phyloP scores from a whole-genome alignment of 2,797 vertebrate species.

The Melanotaenia nigrans region DNA sequence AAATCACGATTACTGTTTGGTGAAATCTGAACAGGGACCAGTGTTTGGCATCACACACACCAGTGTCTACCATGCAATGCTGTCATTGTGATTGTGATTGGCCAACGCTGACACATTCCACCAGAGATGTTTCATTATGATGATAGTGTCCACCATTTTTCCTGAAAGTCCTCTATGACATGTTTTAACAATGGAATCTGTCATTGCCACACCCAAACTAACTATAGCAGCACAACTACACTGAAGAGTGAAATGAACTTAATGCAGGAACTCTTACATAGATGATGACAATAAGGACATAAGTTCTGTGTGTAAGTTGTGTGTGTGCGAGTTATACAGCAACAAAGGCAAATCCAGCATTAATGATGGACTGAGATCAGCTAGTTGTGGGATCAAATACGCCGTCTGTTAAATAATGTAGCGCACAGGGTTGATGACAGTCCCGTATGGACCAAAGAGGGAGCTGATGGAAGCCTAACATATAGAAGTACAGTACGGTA shows the following conservation, averaged over 20 bases:
- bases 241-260: conserved; percentile 61
- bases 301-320: conserved; percentile 41
- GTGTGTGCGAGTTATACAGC: conserved; percentile 33
- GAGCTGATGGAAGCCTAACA: conserved; percentile 54
- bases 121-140: no score
- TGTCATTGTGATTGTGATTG: no score
- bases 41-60: no score
- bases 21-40: no score
- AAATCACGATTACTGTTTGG: no score
- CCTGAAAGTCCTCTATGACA: conserved; percentile 20
- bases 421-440: conserved; percentile 57
- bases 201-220: conserved; percentile 5
- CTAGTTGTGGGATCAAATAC: conserved; percentile 77
- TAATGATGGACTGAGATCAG: conserved; percentile 76
- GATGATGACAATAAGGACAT: conserved; percentile 59
- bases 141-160: no score
- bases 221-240: conserved; percentile 62
- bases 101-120: no score
- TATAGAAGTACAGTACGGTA: conserved; percentile 69
- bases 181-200: conserved; percentile 25
- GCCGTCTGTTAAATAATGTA: conserved; percentile 81
- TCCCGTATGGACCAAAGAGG: conserved; percentile 69
- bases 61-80: no score
- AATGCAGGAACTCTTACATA: conserved; percentile 56
- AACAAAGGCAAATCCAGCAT: conserved; percentile 67